Base-by-base conservation (phyloP, 2,797 vertebrate species). In the Knipowitschia caucasica region DNA sequence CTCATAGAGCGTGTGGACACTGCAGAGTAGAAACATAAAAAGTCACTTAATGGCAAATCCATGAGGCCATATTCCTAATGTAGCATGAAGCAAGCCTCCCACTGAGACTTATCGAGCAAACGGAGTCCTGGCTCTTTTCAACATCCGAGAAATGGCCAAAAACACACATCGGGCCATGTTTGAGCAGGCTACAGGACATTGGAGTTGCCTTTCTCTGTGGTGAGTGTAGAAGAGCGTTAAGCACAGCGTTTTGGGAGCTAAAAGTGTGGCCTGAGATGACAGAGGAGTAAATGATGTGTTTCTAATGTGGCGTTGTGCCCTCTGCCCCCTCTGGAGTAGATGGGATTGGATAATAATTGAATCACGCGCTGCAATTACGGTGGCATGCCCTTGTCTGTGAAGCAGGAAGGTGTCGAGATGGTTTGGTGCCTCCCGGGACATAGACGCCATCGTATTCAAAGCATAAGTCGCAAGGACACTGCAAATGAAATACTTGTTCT, bases 301-400 rank as follows among this genome's bases (percentile, higher is more conserved):
- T 75, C 72, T 71, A 72, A 68, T 70, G 68, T 80, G 62, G 68
- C 76, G 27, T 25, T 64, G 74, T 71, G 61, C 73, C 64, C 59
- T 60, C 35, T 64, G 70, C 61, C 73, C 78, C 79, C 73, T 51
- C 59, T 51, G 62, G 80, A 75, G 77, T 34, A 58, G 64, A 84
- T 38, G 55, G 65, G 75, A 81, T 80, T 81, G 73, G 78, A 84
- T 78, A 75, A 79, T 81, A 87, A 86, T 77, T 80, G 78, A 83
- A 85, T 78, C 73, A 80, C 82, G 80, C 1, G 25, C 56, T 75
- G 81, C 74, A 77, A 80, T 84, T 84, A 84, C 54, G 57, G 76
- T 58, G 71, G 44, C 63, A 21, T 68, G 80, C 70, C 83, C 81
- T 78, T 78, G 78, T 77, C 80, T 58, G 39, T 66, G 56, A 60